Conservation (phyloP, 2,797 vertebrate genomes). For the Malacoraja senta region DNA sequence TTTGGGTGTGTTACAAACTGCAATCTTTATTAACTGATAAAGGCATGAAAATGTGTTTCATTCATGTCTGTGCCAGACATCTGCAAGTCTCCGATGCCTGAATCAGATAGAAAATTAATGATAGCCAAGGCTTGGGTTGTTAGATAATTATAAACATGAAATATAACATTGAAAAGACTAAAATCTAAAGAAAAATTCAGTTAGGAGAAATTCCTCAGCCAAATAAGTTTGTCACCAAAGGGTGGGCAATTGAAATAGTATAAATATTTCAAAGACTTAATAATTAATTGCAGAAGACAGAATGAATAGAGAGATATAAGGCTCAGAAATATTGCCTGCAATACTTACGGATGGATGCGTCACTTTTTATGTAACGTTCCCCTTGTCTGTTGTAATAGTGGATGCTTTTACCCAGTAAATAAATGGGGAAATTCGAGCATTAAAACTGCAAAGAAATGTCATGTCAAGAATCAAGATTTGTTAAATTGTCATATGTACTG, state of each 20-base stretch:
- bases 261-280: not conserved
- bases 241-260: not conserved
- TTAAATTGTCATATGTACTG: too few relatives aligned
- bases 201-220: not conserved
- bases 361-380: not conserved
- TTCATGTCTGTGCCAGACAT: conserved; percentile 21
- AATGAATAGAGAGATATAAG: not conserved
- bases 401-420: not conserved
- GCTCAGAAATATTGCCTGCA: not conserved
- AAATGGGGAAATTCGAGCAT: not conserved
- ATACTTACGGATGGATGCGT: not conserved
- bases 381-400: not conserved
- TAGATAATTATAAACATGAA: not conserved
- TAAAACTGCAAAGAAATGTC: not conserved
- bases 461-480: too few relatives aligned
- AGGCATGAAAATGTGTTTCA: conserved; percentile 1
- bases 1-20: conserved; percentile 35
- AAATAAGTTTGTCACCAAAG: not conserved
- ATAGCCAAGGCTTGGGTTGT: not conserved
- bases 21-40: conserved; percentile 31
- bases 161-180: not conserved
- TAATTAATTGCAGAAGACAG: not conserved
- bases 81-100: conserved; percentile 23
- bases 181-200: not conserved
- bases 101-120: conserved; percentile 23